Evolutionary conservation across 2,797 vertebrate genomes (phyloP).

Genomic region (Falco novaeseelandiae): DNA sequence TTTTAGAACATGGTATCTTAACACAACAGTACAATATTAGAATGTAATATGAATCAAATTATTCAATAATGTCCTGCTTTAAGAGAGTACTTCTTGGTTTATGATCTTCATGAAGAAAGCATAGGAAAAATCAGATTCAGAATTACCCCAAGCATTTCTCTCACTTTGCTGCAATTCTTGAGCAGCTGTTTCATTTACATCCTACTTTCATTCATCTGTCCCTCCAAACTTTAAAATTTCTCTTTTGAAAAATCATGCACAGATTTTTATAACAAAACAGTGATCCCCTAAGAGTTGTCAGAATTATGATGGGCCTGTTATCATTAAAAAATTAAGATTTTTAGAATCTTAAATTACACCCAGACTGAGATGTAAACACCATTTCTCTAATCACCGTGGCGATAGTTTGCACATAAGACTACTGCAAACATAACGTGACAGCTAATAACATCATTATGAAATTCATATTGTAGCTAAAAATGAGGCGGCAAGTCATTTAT

Average conservation of each 20-base stretch:
- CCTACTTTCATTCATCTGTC: neutral
- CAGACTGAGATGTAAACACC: neutral
- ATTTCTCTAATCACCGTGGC: neutral
- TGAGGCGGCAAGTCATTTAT: neutral
- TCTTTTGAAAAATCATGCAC: neutral
- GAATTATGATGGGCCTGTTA: neutral
- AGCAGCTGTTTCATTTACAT: neutral
- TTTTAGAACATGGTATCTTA: neutral
- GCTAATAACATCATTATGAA: neutral
- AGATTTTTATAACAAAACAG: neutral
- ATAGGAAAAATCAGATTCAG: neutral
- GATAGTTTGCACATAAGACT: neutral
- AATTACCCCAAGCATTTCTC: neutral
- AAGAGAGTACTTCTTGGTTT: neutral
- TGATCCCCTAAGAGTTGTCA: neutral
- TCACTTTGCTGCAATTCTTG: neutral
- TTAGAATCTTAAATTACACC: neutral
- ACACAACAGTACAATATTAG: neutral
- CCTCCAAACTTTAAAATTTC: neutral
- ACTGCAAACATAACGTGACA: neutral
- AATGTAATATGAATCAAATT: neutral
- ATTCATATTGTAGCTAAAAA: neutral
- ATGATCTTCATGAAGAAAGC: neutral
- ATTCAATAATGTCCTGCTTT: neutral
- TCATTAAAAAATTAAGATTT: neutral